phyloP scores from a whole-genome alignment of 2,797 vertebrate genomes.

The Manis pentadactyla region DNA sequence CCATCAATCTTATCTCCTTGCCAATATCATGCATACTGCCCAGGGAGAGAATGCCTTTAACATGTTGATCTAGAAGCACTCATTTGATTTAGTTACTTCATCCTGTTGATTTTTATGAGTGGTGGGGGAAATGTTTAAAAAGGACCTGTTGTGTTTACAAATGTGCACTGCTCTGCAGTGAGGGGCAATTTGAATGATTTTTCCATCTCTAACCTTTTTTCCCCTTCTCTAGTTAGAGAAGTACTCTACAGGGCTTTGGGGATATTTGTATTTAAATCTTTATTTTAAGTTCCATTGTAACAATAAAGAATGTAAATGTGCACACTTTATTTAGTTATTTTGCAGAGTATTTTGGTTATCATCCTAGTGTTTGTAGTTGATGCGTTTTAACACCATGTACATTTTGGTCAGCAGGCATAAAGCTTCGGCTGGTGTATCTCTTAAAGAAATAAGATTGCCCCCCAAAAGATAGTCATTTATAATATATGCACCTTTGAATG shows the following conservation, averaged over 20 bases:
- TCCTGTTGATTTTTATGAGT: conserved; percentile 77
- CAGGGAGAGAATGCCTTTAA: conserved; percentile 46
- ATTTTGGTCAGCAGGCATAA: conserved; percentile 70
- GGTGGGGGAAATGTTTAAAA: conserved; percentile 74
- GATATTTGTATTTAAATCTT: conserved; percentile 80
- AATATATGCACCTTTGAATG: conserved; percentile 74
- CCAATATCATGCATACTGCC: not conserved
- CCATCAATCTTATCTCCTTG: not conserved
- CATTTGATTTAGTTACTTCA: conserved; percentile 74
- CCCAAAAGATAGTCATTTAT: conserved; percentile 44
- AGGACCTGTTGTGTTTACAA: conserved; percentile 48
- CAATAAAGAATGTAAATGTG: conserved; percentile 76
- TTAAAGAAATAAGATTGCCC: conserved; percentile 32
- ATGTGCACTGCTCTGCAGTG: not conserved
- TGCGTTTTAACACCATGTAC: conserved; percentile 53
- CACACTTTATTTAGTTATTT: conserved; percentile 80
- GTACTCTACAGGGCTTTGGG: conserved; percentile 69
- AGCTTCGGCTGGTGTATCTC: conserved; percentile 32
- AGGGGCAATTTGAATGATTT: conserved; percentile 62
- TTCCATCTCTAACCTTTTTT: conserved; percentile 67
- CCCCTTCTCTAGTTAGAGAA: conserved; percentile 53
- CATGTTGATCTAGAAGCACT: conserved; percentile 61
- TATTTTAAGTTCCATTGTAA: conserved; percentile 52
- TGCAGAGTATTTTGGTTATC: conserved; percentile 71
- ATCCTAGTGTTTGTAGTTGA: conserved; percentile 75